Evolutionary conservation across 2,797 vertebrate genomes (phyloP).

Genomic region (Cirrhinus mrigala): DNA sequence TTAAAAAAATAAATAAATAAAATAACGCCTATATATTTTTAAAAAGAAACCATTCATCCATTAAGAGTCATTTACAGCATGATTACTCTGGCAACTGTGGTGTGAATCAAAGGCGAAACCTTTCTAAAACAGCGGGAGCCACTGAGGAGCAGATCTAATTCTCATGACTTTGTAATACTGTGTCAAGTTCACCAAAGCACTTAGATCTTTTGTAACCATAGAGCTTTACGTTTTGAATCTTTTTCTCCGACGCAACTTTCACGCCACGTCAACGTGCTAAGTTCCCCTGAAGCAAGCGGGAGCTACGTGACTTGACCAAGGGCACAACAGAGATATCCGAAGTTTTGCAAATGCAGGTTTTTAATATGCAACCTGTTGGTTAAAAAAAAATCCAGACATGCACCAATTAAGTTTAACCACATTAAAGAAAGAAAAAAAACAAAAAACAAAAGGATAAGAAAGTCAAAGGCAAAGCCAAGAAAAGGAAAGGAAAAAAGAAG

Average conservation of each 20-base stretch:
- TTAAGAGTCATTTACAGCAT: conserved; percentile 58
- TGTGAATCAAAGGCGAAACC: conserved; percentile 55
- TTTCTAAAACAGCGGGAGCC: conserved; percentile 57
- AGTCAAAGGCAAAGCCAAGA: too few species aligned
- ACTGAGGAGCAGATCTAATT: conserved; percentile 29
- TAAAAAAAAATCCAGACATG: not conserved
- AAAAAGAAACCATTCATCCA: conserved; percentile 55
- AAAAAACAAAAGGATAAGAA: not conserved
- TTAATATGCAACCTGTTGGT: not conserved
- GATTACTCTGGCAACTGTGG: conserved; percentile 55
- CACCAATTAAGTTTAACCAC: not conserved
- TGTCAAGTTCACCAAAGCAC: conserved; percentile 30
- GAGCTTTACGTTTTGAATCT: not conserved
- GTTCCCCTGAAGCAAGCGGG: not conserved
- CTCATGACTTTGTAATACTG: conserved; percentile 40
- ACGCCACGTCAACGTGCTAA: not conserved
- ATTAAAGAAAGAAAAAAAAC: not conserved
- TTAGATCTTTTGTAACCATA: not conserved
- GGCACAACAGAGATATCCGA: not conserved
- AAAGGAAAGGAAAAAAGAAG: too few species aligned
- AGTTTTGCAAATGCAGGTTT: not conserved
- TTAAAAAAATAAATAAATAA: conserved; percentile 18
- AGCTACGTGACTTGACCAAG: not conserved
- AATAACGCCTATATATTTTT: conserved; percentile 21
- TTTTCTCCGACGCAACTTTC: conserved; percentile 2